phyloP scores from a whole-genome alignment of 2,113 vertebrate species.

The Chionodraco myersi region DNA sequence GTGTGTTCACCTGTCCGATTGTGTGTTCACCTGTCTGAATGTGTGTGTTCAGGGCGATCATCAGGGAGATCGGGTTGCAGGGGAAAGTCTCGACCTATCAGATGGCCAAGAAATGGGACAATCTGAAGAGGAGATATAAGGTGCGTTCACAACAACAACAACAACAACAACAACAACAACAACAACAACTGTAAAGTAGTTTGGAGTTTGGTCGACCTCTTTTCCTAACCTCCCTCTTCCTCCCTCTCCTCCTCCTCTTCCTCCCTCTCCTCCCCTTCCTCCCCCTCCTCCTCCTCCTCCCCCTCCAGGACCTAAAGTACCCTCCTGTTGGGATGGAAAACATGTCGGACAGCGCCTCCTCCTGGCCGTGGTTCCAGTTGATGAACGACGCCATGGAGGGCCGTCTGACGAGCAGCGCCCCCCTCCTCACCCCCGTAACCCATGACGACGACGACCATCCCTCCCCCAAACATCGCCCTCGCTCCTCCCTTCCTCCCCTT shows the following conservation, averaged over 20 bases:
- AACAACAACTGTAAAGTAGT: too few relatives aligned
- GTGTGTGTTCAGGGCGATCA: slow-evolving; percentile 72
- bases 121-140: slow-evolving; percentile 85
- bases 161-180: too few relatives aligned
- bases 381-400: slow-evolving; percentile 85
- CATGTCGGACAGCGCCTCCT: slow-evolving; percentile 61
- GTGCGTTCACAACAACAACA: slow-evolving; percentile 28
- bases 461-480: slow-evolving; percentile 44
- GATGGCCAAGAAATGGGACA: slow-evolving; percentile 86
- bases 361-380: slow-evolving; percentile 85
- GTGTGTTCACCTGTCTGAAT: too few relatives aligned
- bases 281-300: too few relatives aligned
- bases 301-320: slow-evolving; percentile 80
- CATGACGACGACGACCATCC: slow-evolving; percentile 57
- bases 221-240: too few relatives aligned
- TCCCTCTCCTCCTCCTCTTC: neutral
- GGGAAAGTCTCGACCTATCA: slow-evolving; percentile 83
- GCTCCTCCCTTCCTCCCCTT: slow-evolving; percentile 1
- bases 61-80: slow-evolving; percentile 81
- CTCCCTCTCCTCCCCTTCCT: neutral
- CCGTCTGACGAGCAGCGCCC: slow-evolving; percentile 71
- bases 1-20: too few relatives aligned
- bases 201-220: too few relatives aligned
- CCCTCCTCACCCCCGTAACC: slow-evolving; percentile 67
- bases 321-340: slow-evolving; percentile 81